Conservation (phyloP, 1,140 invertebrate species). For the Trissolcus basalis region DNA sequence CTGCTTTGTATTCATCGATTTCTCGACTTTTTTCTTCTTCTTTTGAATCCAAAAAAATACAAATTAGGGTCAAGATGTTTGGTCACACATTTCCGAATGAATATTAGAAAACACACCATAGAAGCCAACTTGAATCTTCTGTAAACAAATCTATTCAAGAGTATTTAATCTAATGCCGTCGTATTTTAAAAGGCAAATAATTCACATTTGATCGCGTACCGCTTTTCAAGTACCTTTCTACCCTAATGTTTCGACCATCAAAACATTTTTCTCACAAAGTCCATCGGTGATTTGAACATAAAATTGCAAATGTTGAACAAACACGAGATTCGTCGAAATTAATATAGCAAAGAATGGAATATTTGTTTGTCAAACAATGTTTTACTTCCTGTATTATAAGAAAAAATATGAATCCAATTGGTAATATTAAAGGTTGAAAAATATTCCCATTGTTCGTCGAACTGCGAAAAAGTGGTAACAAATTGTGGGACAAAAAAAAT, state of each 20-base stretch:
- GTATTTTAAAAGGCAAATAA: constrained; percentile 21
- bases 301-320: constrained; percentile 1
- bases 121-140: constrained; percentile 9
- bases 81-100: constrained; percentile 42
- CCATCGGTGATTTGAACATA: not conserved
- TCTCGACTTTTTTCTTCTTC: not conserved
- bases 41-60: constrained; percentile 17
- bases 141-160: constrained; percentile 33
- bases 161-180: constrained; percentile 23
- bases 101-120: constrained; percentile 28
- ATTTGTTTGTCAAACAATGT: constrained; percentile 3
- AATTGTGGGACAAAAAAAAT: constrained; percentile 10
- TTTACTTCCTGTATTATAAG: too few species aligned
- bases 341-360: not conserved
- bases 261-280: not conserved
- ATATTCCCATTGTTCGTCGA: constrained; percentile 13
- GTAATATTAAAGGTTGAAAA: not conserved
- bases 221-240: constrained; percentile 10
- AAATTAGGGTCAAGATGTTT: constrained; percentile 50
- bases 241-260: not conserved
- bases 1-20: constrained; percentile 48
- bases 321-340: not conserved
- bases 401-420: too few species aligned
- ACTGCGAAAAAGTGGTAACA: constrained; percentile 12
- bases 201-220: constrained; percentile 16